phyloP scores from a whole-genome alignment of 2,113 vertebrate species.

The Myocastor coypus region DNA sequence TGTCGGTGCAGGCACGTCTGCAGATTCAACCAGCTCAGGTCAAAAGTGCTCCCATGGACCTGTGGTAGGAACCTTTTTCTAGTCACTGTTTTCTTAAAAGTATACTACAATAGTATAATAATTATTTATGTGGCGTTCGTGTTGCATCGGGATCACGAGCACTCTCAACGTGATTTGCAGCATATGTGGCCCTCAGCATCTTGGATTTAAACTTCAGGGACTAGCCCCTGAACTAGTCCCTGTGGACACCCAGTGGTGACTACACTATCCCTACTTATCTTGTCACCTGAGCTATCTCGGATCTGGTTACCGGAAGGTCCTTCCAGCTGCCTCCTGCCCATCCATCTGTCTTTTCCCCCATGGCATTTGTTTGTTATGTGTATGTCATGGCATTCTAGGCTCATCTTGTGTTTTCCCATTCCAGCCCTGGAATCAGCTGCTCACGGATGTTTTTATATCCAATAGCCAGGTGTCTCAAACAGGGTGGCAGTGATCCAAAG shows the following conservation, averaged over 20 bases:
- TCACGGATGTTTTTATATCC: fast-evolving
- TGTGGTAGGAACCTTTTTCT: neutral
- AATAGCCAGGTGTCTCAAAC: fast-evolving
- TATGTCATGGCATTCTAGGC: no score
- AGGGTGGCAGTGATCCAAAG: neutral
- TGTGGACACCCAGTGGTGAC: neutral
- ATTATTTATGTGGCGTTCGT: neutral
- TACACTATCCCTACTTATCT: neutral
- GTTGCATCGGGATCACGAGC: neutral
- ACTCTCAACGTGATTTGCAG: neutral
- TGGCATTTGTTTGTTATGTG: neutral
- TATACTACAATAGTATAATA: neutral
- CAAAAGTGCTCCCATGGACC: neutral
- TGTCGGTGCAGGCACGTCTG: neutral
- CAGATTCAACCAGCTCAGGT: neutral
- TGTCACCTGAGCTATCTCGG: neutral
- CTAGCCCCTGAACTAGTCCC: neutral
- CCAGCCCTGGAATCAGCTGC: neutral
- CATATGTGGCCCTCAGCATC: neutral
- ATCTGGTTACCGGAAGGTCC: neutral
- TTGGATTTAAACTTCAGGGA: neutral
- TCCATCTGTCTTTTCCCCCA: neutral
- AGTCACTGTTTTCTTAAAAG: neutral
- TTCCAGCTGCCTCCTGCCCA: neutral
- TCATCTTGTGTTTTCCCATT: neutral